Conservation (phyloP, 2,113 vertebrate genomes). For the Mesembrinibis cayennensis region DNA sequence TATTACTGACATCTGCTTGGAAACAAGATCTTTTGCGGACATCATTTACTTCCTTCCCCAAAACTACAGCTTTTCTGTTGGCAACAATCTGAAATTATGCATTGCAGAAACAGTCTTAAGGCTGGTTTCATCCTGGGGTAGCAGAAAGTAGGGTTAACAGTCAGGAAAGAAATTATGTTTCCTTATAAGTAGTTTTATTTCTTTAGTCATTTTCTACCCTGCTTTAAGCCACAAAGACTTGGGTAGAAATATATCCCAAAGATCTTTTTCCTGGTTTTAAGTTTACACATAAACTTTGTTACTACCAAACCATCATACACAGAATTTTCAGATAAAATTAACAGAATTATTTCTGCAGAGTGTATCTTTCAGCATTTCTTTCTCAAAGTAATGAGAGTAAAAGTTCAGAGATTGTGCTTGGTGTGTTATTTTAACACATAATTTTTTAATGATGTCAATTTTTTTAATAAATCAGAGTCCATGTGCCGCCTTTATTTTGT, state of each 20-base stretch:
- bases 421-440: background rate
- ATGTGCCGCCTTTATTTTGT: background rate
- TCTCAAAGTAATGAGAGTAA: background rate
- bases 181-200: background rate
- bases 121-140: background rate
- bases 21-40: background rate
- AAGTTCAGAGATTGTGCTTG: background rate
- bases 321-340: background rate
- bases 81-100: background rate
- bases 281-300: background rate
- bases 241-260: background rate
- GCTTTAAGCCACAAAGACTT: background rate
- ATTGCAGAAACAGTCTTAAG: background rate
- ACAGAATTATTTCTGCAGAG: background rate
- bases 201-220: background rate
- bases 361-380: background rate
- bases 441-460: background rate
- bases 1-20: background rate
- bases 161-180: background rate
- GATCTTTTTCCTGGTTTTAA: background rate
- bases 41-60: background rate
- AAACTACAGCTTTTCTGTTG: background rate
- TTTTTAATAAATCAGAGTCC: background rate
- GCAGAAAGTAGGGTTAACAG: background rate
- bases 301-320: background rate